Evolutionary conservation across 2,888 invertebrate species (phyloP).

Genomic region (Stenichneumon culpator): DNA sequence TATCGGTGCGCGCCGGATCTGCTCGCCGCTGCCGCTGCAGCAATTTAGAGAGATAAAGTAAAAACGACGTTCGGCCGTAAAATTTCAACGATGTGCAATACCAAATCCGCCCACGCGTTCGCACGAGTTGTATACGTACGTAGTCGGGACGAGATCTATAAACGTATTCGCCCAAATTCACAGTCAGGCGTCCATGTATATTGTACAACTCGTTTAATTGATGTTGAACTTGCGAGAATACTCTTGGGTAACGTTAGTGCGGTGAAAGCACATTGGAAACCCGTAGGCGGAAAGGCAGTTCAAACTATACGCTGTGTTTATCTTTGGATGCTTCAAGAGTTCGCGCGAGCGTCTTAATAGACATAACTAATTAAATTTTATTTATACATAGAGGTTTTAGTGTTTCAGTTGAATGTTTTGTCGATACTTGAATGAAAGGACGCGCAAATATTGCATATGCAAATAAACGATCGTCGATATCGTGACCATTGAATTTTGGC

Average conservation of each 20-base stretch:
- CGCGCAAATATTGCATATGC: no score
- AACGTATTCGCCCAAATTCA: slow-evolving; percentile 6
- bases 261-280: neutral
- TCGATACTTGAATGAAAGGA: no score
- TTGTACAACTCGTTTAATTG: slow-evolving; percentile 1
- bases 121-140: neutral
- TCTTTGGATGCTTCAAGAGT: neutral
- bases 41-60: slow-evolving; percentile 30
- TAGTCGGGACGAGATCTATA: neutral
- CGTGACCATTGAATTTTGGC: no score
- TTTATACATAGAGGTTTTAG: neutral
- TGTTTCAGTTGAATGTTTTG: no score
- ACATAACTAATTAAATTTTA: neutral
- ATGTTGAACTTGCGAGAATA: neutral
- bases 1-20: neutral
- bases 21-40: slow-evolving; percentile 26
- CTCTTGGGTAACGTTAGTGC: neutral
- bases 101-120: slow-evolving; percentile 38
- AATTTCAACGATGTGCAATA: slow-evolving; percentile 50
- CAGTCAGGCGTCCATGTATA: neutral
- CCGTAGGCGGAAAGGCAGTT: neutral
- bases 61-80: slow-evolving; percentile 44
- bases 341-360: neutral
- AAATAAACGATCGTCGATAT: no score
- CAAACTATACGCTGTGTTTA: neutral